phyloP scores from a whole-genome alignment of 2,113 vertebrate species.

The Leiothrix lutea region DNA sequence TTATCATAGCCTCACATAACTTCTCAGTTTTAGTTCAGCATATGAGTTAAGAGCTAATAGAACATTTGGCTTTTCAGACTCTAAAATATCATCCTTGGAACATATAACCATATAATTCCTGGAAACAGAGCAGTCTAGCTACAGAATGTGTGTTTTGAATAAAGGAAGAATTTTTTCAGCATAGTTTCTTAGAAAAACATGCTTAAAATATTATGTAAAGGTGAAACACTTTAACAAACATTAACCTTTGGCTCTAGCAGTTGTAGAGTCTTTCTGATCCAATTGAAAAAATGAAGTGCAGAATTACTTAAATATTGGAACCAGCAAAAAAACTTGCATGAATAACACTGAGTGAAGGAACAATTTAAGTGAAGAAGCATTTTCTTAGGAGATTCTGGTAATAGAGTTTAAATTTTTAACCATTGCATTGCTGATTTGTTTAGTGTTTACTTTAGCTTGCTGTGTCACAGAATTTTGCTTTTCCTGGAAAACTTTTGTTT shows the following conservation, averaged over 20 bases:
- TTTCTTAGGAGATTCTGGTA: neutral
- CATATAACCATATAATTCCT: neutral
- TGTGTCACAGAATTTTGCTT: neutral
- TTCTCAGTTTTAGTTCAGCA: neutral
- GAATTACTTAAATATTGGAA: neutral
- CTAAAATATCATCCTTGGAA: neutral
- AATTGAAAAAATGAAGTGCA: neutral
- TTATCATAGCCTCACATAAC: neutral
- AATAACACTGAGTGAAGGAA: neutral
- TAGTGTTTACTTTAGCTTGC: neutral
- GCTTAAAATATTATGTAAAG: neutral
- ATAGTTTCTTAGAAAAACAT: neutral
- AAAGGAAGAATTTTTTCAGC: neutral
- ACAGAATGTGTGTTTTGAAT: neutral
- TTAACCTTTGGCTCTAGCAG: neutral
- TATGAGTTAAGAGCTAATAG: neutral
- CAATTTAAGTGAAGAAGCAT: neutral
- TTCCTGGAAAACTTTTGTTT: neutral
- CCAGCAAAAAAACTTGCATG: neutral
- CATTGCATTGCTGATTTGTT: neutral
- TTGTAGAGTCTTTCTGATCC: neutral
- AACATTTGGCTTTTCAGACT: neutral
- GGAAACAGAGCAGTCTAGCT: neutral
- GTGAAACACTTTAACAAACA: neutral
- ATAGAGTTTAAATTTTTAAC: neutral